Evolutionary conservation across 1,140 invertebrate genomes (phyloP).

Genomic region (Manduca sexta): DNA sequence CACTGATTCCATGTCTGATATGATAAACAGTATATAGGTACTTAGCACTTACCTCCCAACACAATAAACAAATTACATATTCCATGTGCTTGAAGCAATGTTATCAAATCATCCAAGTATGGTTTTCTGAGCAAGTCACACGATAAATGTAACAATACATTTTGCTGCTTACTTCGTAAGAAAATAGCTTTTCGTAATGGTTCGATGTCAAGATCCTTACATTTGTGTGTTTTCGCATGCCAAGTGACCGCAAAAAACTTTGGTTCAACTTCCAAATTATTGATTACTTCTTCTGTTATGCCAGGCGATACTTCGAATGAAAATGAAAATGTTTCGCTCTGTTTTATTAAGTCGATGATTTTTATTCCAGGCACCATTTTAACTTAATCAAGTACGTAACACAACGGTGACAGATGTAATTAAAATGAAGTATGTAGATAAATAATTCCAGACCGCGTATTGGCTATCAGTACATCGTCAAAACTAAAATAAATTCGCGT

Average conservation of each 20-base stretch:
- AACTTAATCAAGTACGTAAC: background rate
- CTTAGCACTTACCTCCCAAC: conserved; percentile 45
- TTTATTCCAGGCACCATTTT: conserved; percentile 10
- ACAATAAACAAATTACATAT: conserved; percentile 58
- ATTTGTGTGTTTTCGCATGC: conserved; percentile 47
- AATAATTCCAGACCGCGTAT: no score
- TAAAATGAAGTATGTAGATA: no score
- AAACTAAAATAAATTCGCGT: no score
- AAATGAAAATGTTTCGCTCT: conserved; percentile 27
- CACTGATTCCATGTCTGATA: no score
- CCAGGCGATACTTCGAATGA: conserved; percentile 61
- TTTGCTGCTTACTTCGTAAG: conserved; percentile 33
- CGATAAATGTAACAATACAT: conserved; percentile 51
- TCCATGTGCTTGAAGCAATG: conserved; percentile 27
- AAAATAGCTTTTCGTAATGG: conserved; percentile 37
- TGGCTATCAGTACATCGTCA: no score
- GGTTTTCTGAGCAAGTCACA: conserved; percentile 45
- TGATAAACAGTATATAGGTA: no score
- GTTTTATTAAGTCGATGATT: conserved; percentile 40
- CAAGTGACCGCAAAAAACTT: conserved; percentile 57
- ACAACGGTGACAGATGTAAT: no score
- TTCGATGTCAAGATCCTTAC: conserved; percentile 37
- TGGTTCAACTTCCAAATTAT: conserved; percentile 35
- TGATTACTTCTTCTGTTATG: conserved; percentile 28
- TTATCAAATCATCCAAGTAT: conserved; percentile 37